Evolutionary conservation across 2,888 invertebrate species (phyloP).

Genomic region (Eupeodes luniger): DNA sequence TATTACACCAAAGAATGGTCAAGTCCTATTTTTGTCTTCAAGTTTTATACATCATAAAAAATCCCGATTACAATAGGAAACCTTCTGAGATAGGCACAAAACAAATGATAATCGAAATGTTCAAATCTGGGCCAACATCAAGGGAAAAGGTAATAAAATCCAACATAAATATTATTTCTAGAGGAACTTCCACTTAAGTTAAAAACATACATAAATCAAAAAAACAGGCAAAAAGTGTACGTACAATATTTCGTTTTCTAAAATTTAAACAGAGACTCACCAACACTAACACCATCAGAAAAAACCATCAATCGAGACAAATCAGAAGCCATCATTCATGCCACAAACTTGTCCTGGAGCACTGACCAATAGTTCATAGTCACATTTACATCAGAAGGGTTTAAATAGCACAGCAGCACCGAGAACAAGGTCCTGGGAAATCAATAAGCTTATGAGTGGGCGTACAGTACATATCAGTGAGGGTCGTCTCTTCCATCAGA

Average conservation of each 20-base stretch:
- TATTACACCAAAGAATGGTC: not conserved
- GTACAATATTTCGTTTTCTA: not conserved
- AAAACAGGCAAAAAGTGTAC: not conserved
- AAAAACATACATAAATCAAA: constrained; percentile 5
- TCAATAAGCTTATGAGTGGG: constrained; percentile 19
- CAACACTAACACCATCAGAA: not conserved
- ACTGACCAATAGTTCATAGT: not conserved
- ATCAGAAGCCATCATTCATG: constrained; percentile 16
- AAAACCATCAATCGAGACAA: not conserved
- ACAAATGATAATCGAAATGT: not conserved
- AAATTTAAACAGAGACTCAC: not conserved
- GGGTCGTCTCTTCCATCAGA: not conserved
- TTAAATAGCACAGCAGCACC: not conserved
- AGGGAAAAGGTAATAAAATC: not conserved
- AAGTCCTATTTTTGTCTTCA: not conserved
- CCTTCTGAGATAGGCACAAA: not conserved
- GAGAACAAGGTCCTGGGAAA: constrained; percentile 3
- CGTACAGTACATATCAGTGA: not conserved
- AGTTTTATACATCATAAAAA: not conserved
- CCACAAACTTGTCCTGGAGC: not conserved
- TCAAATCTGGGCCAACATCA: not conserved
- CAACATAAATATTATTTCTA: not conserved
- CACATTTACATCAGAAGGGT: not conserved
- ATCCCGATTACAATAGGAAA: not conserved
- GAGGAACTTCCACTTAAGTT: not conserved